Conservation (phyloP, 2,888 invertebrate genomes). For the Trisateles emortualis region DNA sequence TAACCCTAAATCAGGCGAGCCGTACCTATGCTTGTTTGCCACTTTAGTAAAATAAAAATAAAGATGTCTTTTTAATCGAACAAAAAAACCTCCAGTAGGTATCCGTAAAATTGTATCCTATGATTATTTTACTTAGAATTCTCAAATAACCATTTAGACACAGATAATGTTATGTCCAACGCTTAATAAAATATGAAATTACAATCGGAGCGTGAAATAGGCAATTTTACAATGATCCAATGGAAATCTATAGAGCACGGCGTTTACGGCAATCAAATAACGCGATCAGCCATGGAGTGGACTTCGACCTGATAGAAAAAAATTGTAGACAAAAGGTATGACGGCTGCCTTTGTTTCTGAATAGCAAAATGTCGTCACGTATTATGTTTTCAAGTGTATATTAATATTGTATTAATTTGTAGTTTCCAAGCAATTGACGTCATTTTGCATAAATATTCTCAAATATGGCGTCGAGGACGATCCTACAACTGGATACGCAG, state of each 20-base stretch:
- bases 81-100: neutral
- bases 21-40: too few species aligned
- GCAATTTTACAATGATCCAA: conserved; percentile 51
- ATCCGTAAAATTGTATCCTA: neutral
- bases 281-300: conserved; percentile 52
- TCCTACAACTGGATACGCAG: too few species aligned
- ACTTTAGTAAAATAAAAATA: too few species aligned
- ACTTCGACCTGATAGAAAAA: conserved; percentile 34
- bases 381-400: neutral
- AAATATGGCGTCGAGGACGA: too few species aligned
- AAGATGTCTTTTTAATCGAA: too few species aligned
- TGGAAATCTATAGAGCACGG: conserved; percentile 38
- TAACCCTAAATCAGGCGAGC: too few species aligned
- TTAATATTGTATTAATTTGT: neutral
- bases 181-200: conserved; percentile 50
- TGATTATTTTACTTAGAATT: neutral
- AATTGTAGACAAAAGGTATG: conserved; percentile 8
- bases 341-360: neutral
- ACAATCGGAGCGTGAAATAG: conserved; percentile 60
- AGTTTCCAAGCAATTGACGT: too few species aligned
- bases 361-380: neutral
- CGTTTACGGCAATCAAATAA: conserved; percentile 50
- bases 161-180: conserved; percentile 15
- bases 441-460: too few species aligned
- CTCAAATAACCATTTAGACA: conserved; percentile 9